phyloP scores from a whole-genome alignment of 2,888 invertebrate species.

The Plutella xylostella region DNA sequence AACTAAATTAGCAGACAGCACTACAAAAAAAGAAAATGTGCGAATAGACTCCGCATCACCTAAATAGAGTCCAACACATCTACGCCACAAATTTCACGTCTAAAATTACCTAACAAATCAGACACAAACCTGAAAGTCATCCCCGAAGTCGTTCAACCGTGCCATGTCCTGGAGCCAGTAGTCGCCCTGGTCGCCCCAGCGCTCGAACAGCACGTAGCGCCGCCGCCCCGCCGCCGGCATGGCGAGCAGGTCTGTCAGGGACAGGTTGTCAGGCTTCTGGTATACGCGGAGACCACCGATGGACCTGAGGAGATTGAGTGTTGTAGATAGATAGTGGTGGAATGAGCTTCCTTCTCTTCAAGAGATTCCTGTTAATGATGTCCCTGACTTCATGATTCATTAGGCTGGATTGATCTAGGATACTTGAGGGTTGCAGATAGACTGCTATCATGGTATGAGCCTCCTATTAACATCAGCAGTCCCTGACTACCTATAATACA shows the following conservation, averaged over 20 bases:
- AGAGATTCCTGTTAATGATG: too few relatives aligned
- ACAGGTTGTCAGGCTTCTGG: neutral
- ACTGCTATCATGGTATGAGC: neutral
- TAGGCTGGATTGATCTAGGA: too few relatives aligned
- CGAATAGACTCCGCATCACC: too few relatives aligned
- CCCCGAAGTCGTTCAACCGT: conserved; percentile 43
- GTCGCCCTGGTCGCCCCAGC: conserved; percentile 77
- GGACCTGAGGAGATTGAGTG: neutral
- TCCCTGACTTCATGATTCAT: too few relatives aligned
- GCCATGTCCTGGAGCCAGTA: conserved; percentile 72
- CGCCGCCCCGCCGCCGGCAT: too few relatives aligned
- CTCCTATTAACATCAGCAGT: neutral
- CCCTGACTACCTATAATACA: neutral
- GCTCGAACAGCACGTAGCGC: too few relatives aligned
- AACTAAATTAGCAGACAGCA: neutral
- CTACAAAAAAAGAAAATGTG: too few relatives aligned
- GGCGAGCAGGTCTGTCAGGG: neutral
- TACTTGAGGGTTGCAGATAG: too few relatives aligned
- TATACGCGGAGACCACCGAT: neutral
- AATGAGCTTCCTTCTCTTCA: neutral
- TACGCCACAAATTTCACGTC: neutral
- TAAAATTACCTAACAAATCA: neutral
- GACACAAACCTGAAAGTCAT: conserved; percentile 68
- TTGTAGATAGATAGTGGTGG: neutral
- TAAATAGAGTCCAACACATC: too few relatives aligned